Conservation (phyloP, 1,140 invertebrate genomes). For the Zaprionus gabonicus region DNA sequence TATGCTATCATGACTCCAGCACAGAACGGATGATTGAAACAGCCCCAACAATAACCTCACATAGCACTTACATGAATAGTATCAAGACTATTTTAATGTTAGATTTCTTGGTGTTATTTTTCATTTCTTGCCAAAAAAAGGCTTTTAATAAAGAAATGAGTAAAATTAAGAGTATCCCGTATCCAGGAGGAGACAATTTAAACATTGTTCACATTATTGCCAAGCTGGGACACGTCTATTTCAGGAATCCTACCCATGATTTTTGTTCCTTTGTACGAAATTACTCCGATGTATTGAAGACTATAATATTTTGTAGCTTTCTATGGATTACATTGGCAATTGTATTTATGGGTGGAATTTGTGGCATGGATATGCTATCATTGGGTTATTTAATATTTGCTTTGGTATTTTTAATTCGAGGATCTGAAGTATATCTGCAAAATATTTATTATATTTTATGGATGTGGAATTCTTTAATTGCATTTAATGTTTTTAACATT, state of each 20-base stretch:
- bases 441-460: constrained; percentile 92
- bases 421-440: constrained; percentile 96
- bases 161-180: constrained; percentile 86
- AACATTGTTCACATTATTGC: constrained; percentile 88
- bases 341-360: constrained; percentile 97
- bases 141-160: constrained; percentile 93
- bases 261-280: constrained; percentile 85
- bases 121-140: constrained; percentile 93
- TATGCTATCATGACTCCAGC: constrained; percentile 88
- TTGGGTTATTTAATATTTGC: constrained; percentile 97
- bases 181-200: constrained; percentile 86
- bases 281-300: constrained; percentile 94
- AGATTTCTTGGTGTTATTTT: constrained; percentile 95
- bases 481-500: constrained; percentile 96
- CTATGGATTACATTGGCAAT: constrained; percentile 97
- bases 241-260: constrained; percentile 93
- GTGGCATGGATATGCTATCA: constrained; percentile 96
- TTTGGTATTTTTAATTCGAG: constrained; percentile 98
- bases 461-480: constrained; percentile 95
- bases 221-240: constrained; percentile 85
- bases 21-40: background rate
- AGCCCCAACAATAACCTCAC: background rate
- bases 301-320: constrained; percentile 92
- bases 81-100: constrained; percentile 90
- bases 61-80: background rate